Conservation (phyloP, 2,113 vertebrate species). For the Myrmecobius fasciatus region DNA sequence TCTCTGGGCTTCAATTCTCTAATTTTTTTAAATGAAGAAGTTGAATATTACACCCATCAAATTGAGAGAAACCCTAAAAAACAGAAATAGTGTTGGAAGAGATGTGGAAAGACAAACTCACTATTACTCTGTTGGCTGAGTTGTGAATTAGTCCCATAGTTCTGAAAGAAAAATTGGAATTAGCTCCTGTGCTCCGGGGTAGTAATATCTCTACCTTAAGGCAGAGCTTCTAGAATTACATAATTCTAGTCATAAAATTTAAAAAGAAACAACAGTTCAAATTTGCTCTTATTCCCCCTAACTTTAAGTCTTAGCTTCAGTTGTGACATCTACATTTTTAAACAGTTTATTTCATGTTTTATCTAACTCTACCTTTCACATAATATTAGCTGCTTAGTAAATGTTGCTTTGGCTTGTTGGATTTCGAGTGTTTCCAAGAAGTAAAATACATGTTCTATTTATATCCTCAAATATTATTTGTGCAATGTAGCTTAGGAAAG, state of each 20-base stretch:
- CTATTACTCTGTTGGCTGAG: neutral
- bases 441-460: neutral
- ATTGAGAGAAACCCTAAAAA: neutral
- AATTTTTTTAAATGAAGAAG: neutral
- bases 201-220: neutral
- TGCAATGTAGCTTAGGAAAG: neutral
- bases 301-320: neutral
- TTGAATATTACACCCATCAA: neutral
- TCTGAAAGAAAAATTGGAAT: neutral
- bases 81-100: neutral
- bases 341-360: neutral
- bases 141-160: neutral
- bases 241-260: neutral
- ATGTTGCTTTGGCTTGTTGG: neutral
- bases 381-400: neutral
- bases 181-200: neutral
- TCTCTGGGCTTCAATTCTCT: neutral
- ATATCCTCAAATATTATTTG: neutral
- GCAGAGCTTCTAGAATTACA: slow-evolving; percentile 2
- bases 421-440: neutral
- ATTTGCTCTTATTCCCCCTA: neutral
- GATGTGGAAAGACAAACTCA: neutral
- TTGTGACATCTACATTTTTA: too few species aligned
- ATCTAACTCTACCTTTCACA: neutral
- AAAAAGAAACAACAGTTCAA: neutral